These are phyloP conservation scores for Sapajus apella DNA, from an alignment of 2,113 vertebrate species.

Conservation along the genomic window DNA sequence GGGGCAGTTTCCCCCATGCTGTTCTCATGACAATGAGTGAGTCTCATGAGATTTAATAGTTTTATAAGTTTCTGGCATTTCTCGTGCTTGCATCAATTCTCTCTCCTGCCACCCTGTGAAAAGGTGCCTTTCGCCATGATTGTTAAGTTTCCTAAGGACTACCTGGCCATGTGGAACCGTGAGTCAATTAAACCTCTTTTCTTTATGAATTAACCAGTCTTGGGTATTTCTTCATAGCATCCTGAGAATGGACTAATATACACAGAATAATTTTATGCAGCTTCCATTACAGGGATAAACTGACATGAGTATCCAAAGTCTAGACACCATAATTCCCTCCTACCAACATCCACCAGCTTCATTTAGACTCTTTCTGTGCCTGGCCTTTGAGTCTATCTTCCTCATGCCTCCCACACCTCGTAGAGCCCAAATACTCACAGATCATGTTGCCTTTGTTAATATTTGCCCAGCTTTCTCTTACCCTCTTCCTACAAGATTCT, in stretches of 20 bases:
- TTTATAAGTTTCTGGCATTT: too few relatives aligned
- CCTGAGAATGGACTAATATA: not conserved
- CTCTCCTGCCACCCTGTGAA: too few relatives aligned
- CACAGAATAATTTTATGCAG: not conserved
- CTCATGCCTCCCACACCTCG: not conserved
- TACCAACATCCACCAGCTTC: not conserved
- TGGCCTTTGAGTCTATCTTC: not conserved
- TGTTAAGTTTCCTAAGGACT: not conserved
- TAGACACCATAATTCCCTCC: not conserved
- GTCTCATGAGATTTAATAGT: too few relatives aligned
- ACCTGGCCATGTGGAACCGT: too few relatives aligned
- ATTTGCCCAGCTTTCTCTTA: not conserved
- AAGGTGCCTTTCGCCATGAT: too few relatives aligned
- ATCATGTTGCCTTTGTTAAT: not conserved
- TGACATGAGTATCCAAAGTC: not conserved
- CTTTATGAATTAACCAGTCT: too few relatives aligned
- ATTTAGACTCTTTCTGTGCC: not conserved
- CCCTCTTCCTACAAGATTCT: not conserved
- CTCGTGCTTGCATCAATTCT: too few relatives aligned
- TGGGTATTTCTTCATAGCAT: too few relatives aligned
- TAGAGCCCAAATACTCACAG: not conserved
- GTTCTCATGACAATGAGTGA: too few relatives aligned
- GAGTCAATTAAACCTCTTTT: too few relatives aligned
- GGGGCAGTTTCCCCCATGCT: too few relatives aligned
- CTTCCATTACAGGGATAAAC: not conserved